Evolutionary conservation across 2,797 vertebrate genomes (phyloP).

Genomic region (Hydrolagus colliei): DNA sequence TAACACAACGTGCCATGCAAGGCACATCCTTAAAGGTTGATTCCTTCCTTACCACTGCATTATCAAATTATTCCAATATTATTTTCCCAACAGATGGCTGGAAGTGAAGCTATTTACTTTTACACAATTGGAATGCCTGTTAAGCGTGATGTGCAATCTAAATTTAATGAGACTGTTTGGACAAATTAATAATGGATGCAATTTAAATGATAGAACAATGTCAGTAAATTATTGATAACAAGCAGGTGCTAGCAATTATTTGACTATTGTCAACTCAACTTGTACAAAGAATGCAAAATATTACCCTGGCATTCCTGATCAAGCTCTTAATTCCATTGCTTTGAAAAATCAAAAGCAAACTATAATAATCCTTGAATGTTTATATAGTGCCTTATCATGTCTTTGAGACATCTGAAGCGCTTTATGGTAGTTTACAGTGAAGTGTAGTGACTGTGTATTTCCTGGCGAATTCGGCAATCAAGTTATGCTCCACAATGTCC

Average conservation of each 20-base stretch:
- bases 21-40: not conserved
- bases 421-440: too few relatives aligned
- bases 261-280: not conserved
- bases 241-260: not conserved
- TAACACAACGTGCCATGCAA: too few relatives aligned
- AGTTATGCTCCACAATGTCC: too few relatives aligned
- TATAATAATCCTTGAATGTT: too few relatives aligned
- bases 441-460: too few relatives aligned
- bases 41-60: not conserved
- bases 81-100: not conserved
- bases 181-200: conserved; percentile 12
- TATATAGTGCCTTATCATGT: too few relatives aligned
- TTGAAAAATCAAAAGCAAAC: too few relatives aligned
- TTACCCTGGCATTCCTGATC: too few relatives aligned
- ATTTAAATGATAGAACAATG: not conserved
- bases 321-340: too few relatives aligned
- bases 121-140: not conserved
- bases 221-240: not conserved
- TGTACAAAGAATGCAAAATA: too few relatives aligned
- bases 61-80: not conserved
- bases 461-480: too few relatives aligned
- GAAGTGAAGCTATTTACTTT: not conserved
- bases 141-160: not conserved
- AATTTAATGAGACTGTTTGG: conserved; percentile 22
- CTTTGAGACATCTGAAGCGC: too few relatives aligned